Conservation (phyloP, 2,888 invertebrate genomes). For the Glyphotaelius pellucidus region DNA sequence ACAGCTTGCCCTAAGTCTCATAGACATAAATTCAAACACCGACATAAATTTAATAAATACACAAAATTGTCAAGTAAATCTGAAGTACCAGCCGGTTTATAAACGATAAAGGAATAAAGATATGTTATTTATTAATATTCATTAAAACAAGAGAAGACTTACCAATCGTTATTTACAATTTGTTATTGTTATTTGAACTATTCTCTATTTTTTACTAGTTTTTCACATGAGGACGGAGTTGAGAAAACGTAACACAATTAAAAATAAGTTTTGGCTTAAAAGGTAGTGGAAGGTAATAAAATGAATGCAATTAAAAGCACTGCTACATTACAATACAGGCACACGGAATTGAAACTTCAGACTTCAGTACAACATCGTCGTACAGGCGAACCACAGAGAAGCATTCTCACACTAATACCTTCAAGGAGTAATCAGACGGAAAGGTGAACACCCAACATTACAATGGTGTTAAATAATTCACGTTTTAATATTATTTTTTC, state of each 20-base stretch:
- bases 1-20: too few relatives aligned
- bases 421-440: conserved; percentile 25
- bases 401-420: conserved; percentile 1
- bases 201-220: background rate
- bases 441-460: conserved; percentile 20
- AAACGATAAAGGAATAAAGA: background rate
- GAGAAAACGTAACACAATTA: background rate
- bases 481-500: background rate
- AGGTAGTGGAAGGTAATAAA: background rate
- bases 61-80: background rate
- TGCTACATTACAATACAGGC: background rate
- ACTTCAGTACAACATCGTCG: background rate
- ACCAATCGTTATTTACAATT: background rate
- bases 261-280: background rate
- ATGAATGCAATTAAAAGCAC: background rate
- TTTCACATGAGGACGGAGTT: background rate
- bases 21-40: background rate
- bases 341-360: background rate
- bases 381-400: background rate
- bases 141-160: background rate
- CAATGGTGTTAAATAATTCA: background rate
- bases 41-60: background rate
- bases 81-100: background rate
- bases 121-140: too few relatives aligned
- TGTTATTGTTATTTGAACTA: background rate